Evolutionary conservation across 2,797 vertebrate species (phyloP).

Genomic region (Onychomys leucogaster): DNA sequence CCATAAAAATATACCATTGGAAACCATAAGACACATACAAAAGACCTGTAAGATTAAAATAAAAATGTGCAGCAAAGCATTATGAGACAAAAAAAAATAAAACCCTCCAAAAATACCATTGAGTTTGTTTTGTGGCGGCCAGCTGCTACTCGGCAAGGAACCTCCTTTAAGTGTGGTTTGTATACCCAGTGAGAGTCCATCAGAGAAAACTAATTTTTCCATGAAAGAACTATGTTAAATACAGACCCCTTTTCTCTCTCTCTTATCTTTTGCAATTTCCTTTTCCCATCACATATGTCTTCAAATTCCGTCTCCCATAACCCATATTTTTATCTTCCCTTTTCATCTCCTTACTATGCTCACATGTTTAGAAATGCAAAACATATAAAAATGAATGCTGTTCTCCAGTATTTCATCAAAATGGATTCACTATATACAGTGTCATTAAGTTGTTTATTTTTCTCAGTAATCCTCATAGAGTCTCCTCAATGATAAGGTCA

Average conservation of each 20-base stretch:
- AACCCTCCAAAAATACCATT: too few relatives aligned
- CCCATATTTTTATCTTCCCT: background rate
- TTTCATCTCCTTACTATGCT: background rate
- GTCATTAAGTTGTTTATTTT: background rate
- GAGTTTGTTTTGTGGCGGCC: too few relatives aligned
- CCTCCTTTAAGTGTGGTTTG: too few relatives aligned
- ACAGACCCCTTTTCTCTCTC: background rate
- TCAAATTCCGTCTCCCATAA: background rate
- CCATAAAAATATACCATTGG: background rate
- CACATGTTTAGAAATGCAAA: background rate
- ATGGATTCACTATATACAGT: background rate
- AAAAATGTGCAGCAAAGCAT: too few relatives aligned
- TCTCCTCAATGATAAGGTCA: background rate
- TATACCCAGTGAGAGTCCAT: background rate
- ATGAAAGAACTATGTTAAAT: background rate
- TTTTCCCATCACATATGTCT: background rate
- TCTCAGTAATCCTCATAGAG: background rate
- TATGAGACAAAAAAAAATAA: too few relatives aligned
- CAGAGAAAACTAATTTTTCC: background rate
- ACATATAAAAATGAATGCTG: background rate
- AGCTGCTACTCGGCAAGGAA: too few relatives aligned
- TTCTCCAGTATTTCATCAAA: conserved; percentile 8
- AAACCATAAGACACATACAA: too few relatives aligned
- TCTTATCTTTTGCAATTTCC: background rate
- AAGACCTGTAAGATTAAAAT: too few relatives aligned